A percentile compares a stretch with the other conserved stretches of the same genome.
Conservation (phyloP, 2,888 invertebrate species). For the Clostera curtula region DNA sequence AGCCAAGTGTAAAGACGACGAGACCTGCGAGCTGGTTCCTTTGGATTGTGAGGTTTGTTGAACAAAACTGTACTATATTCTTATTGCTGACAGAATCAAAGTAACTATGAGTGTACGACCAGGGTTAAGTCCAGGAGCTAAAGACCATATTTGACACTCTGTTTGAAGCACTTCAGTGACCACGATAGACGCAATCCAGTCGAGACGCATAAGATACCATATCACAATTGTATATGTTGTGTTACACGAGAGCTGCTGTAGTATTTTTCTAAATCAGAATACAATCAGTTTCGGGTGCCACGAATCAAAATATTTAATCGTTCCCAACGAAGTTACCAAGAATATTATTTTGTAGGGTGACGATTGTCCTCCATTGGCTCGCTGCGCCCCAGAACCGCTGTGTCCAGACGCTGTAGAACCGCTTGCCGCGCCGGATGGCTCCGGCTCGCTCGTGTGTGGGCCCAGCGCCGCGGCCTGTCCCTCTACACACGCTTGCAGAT, state of each 20-base stretch:
- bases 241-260: too few species aligned
- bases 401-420: constrained; percentile 48
- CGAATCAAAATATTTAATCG: background rate
- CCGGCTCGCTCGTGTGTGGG: constrained; percentile 78
- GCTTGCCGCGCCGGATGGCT: constrained; percentile 62
- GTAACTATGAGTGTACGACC: too few species aligned
- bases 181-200: too few species aligned
- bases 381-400: constrained; percentile 79
- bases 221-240: too few species aligned
- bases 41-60: constrained; percentile 58
- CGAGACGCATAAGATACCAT: too few species aligned
- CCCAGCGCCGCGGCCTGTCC: constrained; percentile 87
- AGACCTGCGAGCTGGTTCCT: constrained; percentile 58
- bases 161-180: too few species aligned
- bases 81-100: too few species aligned
- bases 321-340: background rate
- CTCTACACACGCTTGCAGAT: constrained; percentile 88
- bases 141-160: too few species aligned
- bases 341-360: constrained; percentile 44
- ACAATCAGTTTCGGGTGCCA: too few species aligned
- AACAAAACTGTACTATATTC: too few species aligned
- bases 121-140: too few species aligned
- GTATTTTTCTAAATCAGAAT: too few species aligned
- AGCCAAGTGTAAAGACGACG: constrained; percentile 80
- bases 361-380: constrained; percentile 85